Evolutionary conservation across 1,140 invertebrate species (phyloP).

Genomic region (Octopus sinensis): DNA sequence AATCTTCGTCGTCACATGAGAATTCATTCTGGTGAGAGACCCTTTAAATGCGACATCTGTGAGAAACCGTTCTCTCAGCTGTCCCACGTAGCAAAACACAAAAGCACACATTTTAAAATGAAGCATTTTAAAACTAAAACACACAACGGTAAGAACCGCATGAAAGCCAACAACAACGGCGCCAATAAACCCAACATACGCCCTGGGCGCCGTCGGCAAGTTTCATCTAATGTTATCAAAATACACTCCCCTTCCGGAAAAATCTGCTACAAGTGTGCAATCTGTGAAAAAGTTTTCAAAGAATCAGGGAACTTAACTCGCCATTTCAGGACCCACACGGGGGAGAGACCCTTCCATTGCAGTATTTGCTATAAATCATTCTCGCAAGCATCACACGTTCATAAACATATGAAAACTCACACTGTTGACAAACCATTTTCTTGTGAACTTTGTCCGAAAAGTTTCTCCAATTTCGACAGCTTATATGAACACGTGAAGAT

Average conservation of each 20-base stretch:
- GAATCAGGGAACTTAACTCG: slow-evolving; percentile 5
- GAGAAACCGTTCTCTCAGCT: slow-evolving; percentile 11
- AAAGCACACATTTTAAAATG: not conserved
- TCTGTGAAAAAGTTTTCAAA: slow-evolving; percentile 16
- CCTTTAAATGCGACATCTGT: slow-evolving; percentile 15
- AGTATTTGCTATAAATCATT: slow-evolving; percentile 48
- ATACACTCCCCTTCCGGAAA: not conserved
- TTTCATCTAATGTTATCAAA: not conserved
- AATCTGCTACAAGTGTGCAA: slow-evolving; percentile 46
- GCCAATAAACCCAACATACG: not conserved
- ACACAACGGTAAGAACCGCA: too few relatives aligned
- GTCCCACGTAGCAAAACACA: not conserved
- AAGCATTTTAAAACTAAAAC: not conserved
- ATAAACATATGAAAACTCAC: slow-evolving; percentile 58
- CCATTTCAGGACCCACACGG: slow-evolving; percentile 52
- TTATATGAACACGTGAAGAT: slow-evolving; percentile 29
- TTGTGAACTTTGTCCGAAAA: slow-evolving; percentile 21
- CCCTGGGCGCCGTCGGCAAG: too few relatives aligned
- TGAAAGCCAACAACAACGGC: slow-evolving; percentile 11
- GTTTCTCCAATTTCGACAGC: slow-evolving; percentile 45
- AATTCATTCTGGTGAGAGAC: slow-evolving; percentile 14
- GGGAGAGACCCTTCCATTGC: slow-evolving; percentile 57
- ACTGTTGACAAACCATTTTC: slow-evolving; percentile 53
- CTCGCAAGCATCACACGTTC: slow-evolving; percentile 54
- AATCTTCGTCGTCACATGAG: slow-evolving; percentile 26